Conservation (phyloP, 1,140 invertebrate species). For the Stegodyphus mimosarum region DNA sequence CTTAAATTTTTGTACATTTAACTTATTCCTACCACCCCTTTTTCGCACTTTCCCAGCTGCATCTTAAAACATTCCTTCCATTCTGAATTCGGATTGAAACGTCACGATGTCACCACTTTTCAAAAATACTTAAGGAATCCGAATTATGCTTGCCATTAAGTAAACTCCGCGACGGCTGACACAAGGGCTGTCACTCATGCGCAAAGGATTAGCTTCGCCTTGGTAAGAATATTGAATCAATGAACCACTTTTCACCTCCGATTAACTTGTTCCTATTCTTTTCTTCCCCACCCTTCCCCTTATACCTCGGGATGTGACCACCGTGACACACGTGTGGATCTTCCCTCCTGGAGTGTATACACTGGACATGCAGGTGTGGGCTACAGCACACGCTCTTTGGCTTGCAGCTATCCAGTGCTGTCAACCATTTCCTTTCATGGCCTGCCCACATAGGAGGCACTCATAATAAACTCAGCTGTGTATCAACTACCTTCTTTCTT, state of each 20-base stretch:
- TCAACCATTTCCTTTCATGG: not conserved
- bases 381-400: not conserved
- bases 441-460: no score
- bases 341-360: no score
- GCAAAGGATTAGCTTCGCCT: not conserved
- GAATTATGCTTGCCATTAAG: not conserved
- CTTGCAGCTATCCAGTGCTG: not conserved
- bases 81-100: not conserved
- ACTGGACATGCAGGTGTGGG: not conserved
- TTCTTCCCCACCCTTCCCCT: not conserved
- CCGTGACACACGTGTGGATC: no score
- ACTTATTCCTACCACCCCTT: no score
- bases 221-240: not conserved
- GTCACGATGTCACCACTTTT: not conserved
- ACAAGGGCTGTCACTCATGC: slow-evolving; percentile 21
- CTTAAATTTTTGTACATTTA: no score
- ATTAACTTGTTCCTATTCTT: slow-evolving; percentile 23
- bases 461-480: not conserved
- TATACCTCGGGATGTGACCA: no score
- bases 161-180: not conserved
- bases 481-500: slow-evolving; percentile 9
- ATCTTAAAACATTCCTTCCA: not conserved
- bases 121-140: not conserved
- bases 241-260: slow-evolving; percentile 32
- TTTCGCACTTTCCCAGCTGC: no score